Conservation (phyloP, 2,113 vertebrate genomes). For the Epinephelus cyanopodus region DNA sequence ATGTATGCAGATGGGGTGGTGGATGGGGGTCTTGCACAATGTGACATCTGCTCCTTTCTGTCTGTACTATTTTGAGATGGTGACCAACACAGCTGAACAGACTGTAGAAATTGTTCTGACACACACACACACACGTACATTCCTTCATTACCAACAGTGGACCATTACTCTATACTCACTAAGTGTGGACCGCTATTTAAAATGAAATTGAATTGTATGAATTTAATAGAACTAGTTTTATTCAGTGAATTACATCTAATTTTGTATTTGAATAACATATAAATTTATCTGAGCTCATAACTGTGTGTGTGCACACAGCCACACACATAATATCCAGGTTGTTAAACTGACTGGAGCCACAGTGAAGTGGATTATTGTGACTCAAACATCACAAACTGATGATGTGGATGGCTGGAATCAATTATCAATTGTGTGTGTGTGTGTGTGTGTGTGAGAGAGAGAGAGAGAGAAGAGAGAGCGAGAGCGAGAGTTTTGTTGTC, state of each 20-base stretch:
- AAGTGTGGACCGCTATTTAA: too few relatives aligned
- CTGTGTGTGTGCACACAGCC: background rate
- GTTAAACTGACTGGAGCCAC: background rate
- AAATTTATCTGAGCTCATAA: background rate
- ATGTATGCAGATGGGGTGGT: background rate
- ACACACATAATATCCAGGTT: background rate
- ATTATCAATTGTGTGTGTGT: background rate
- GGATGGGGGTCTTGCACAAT: background rate
- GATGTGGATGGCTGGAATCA: background rate
- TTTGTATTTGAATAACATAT: too few relatives aligned
- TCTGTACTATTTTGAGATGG: conserved; percentile 51
- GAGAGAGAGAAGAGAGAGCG: too few relatives aligned
- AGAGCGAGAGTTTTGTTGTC: background rate
- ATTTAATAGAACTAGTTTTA: background rate
- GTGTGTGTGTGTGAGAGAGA: conserved; percentile 2
- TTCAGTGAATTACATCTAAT: background rate
- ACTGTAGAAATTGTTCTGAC: conserved; percentile 24
- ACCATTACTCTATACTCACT: too few relatives aligned
- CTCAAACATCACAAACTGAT: background rate
- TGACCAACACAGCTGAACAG: conserved; percentile 37
- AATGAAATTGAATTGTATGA: background rate
- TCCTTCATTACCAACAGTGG: background rate
- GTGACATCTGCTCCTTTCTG: conserved; percentile 42
- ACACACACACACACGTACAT: background rate
- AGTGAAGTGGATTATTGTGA: background rate